Conservation (phyloP, 2,888 invertebrate genomes). For the Gymnosoma rotundatum region DNA sequence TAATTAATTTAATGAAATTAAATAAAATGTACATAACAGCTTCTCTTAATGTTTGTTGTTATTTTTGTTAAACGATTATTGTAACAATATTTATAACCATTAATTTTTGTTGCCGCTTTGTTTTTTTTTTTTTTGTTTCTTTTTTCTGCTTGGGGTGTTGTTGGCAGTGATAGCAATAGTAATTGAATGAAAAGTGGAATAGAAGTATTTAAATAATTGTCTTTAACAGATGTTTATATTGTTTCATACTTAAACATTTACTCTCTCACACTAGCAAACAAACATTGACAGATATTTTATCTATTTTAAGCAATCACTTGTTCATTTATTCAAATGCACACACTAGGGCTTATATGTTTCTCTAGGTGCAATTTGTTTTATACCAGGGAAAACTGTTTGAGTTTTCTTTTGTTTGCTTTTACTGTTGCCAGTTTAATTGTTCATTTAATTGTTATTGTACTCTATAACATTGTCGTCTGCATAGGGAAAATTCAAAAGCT, state of each 20-base stretch:
- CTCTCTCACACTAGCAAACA: neutral
- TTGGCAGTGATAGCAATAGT: neutral
- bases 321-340: conserved; percentile 9
- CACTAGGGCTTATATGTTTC: neutral
- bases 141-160: conserved; percentile 7
- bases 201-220: conserved; percentile 35
- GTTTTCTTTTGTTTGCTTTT: conserved; percentile 4
- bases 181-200: neutral
- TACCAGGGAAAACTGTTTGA: conserved; percentile 6
- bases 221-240: conserved; percentile 49
- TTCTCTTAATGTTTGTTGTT: conserved; percentile 33
- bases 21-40: conserved; percentile 15
- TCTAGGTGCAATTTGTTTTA: conserved; percentile 29
- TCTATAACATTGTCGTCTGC: neutral
- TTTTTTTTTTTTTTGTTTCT: neutral
- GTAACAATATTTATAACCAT: conserved; percentile 46
- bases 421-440: conserved; percentile 10
- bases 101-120: conserved; percentile 30
- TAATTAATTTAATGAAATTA: neutral
- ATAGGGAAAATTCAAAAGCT: too few species aligned
- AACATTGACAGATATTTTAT: conserved; percentile 42
- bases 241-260: neutral
- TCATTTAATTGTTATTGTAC: neutral
- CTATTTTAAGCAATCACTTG: conserved; percentile 41
- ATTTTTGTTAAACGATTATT: conserved; percentile 48